Evolutionary conservation across 1,140 invertebrate genomes (phyloP).

Genomic region (Apis dorsata): DNA sequence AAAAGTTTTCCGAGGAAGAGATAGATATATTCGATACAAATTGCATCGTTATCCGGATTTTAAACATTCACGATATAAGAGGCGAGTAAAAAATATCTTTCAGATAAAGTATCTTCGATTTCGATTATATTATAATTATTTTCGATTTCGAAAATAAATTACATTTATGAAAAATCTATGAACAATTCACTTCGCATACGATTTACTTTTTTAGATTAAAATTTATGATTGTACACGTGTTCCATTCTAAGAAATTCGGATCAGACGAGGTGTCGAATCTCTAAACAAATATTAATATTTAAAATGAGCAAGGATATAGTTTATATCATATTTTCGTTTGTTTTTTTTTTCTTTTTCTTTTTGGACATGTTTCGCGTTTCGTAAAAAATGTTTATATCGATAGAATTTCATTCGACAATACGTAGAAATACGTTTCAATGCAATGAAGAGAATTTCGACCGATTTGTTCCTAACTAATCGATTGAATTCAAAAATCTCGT

Average conservation of each 20-base stretch:
- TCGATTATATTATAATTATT: too few species aligned
- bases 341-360: background rate
- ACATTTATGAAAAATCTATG: background rate
- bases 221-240: slow-evolving; percentile 35
- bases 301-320: background rate
- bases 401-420: background rate
- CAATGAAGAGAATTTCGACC: background rate
- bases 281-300: background rate
- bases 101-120: slow-evolving; percentile 3
- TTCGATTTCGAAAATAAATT: background rate
- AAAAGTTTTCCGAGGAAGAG: slow-evolving; percentile 35
- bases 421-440: background rate
- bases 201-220: slow-evolving; percentile 1
- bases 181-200: slow-evolving; percentile 16
- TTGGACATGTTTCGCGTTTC: background rate
- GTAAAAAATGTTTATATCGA: background rate
- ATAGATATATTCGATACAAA: slow-evolving; percentile 19
- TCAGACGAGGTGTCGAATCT: background rate
- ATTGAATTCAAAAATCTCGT: background rate
- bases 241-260: background rate
- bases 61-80: background rate
- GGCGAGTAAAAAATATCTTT: slow-evolving; percentile 11
- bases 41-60: slow-evolving; percentile 12
- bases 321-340: too few species aligned
- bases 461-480: background rate